phyloP scores from a whole-genome alignment of 2,888 invertebrate genomes.

The Drosophila multiciliata region DNA sequence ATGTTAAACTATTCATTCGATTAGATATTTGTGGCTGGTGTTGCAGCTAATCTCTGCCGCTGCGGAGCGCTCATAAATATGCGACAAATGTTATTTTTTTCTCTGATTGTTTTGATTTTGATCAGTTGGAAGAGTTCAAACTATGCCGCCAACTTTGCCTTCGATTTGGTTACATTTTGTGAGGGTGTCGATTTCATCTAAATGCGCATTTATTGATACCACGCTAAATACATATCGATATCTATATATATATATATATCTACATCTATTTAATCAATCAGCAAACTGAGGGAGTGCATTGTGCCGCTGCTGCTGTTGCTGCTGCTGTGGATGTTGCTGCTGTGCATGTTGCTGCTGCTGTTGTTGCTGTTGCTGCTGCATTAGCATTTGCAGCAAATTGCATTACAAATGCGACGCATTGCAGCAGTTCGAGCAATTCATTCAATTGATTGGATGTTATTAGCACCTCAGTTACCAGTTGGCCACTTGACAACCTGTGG shows the following conservation, averaged over 20 bases:
- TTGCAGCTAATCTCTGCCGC: slow-evolving; percentile 1
- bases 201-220: slow-evolving; percentile 67
- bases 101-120: slow-evolving; percentile 8
- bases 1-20: slow-evolving; percentile 14
- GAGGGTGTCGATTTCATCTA: slow-evolving; percentile 57
- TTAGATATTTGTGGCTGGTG: slow-evolving; percentile 17
- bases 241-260: slow-evolving; percentile 28
- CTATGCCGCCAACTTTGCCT: slow-evolving; percentile 42
- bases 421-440: slow-evolving; percentile 38
- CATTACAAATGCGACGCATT: slow-evolving; percentile 64
- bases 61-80: slow-evolving; percentile 36
- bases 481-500: slow-evolving; percentile 60
- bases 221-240: slow-evolving; percentile 32
- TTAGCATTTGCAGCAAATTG: slow-evolving; percentile 68
- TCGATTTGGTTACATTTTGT: slow-evolving; percentile 33
- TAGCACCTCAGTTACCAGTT: slow-evolving; percentile 63
- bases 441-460: slow-evolving; percentile 62
- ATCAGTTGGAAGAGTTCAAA: slow-evolving; percentile 53
- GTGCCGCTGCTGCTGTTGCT: slow-evolving; percentile 35
- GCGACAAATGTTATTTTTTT: slow-evolving; percentile 13
- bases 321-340: slow-evolving; percentile 24
- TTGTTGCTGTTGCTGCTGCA: slow-evolving; percentile 21
- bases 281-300: slow-evolving; percentile 49
- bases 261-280: slow-evolving; percentile 57
- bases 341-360: slow-evolving; percentile 26